Percentiles rank a stretch among this genome's conserved stretches.
Evolutionary conservation across 2,797 vertebrate genomes (phyloP).

Genomic region (Chiloscyllium punctatum): DNA sequence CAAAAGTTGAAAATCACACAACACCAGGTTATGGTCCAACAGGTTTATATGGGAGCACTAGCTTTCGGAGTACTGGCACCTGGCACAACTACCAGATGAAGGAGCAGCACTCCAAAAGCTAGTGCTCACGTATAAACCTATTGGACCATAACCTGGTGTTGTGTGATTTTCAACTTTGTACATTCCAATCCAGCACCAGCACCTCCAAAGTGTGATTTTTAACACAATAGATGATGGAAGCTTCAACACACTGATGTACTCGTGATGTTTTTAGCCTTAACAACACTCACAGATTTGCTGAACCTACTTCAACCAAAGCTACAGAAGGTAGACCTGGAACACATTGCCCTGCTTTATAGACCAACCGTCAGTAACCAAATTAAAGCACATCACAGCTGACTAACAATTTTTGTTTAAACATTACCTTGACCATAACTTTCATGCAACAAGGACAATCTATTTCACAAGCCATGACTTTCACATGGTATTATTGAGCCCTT

Average conservation of each 20-base stretch:
- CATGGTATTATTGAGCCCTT: not conserved
- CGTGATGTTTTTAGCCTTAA: not conserved
- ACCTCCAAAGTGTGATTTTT: not conserved
- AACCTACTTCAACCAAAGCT: not conserved
- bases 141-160: too few relatives aligned
- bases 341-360: not conserved
- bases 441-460: slow-evolving; percentile 2
- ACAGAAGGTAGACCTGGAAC: not conserved
- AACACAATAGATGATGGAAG: not conserved
- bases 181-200: too few relatives aligned
- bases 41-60: too few relatives aligned
- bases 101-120: too few relatives aligned
- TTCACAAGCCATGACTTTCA: slow-evolving; percentile 7
- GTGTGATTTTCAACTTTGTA: not conserved
- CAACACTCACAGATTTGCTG: not conserved
- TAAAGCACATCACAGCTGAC: slow-evolving; percentile 1
- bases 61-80: too few relatives aligned
- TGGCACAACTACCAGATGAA: too few relatives aligned
- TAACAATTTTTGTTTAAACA: slow-evolving; percentile 16
- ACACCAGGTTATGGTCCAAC: too few relatives aligned
- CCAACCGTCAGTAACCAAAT: not conserved
- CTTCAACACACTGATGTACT: not conserved
- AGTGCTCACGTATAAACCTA: too few relatives aligned
- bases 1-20: too few relatives aligned
- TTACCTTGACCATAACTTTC: not conserved